Conservation (phyloP, 2,113 vertebrate species). For the Marcusenius ussheri region DNA sequence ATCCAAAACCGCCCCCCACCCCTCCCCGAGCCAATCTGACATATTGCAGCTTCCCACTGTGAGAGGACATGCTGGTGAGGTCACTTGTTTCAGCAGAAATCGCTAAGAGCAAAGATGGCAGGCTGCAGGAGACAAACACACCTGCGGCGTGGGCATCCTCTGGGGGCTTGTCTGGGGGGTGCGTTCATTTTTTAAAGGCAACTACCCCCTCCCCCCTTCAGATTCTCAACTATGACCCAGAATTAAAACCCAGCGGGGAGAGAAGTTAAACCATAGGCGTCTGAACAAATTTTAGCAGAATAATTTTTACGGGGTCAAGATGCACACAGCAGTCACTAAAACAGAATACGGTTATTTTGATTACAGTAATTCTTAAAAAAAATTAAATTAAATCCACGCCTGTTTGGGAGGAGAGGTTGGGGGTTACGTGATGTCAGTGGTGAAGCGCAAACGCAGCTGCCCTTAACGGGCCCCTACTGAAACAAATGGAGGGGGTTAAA, state of each 20-base stretch:
- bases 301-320: background rate
- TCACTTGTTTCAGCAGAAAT: slow-evolving; percentile 10
- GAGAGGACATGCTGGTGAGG: slow-evolving; percentile 26
- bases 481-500: slow-evolving; percentile 44
- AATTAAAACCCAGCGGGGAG: background rate
- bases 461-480: slow-evolving; percentile 56
- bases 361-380: background rate
- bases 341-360: background rate
- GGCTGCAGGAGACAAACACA: background rate
- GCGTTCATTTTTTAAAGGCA: background rate
- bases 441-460: slow-evolving; percentile 47
- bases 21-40: slow-evolving; percentile 43
- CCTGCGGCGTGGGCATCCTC: background rate
- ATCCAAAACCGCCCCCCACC: background rate
- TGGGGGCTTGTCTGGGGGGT: slow-evolving; percentile 11
- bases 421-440: background rate
- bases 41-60: slow-evolving; percentile 65
- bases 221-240: background rate
- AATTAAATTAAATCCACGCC: background rate
- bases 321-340: background rate
- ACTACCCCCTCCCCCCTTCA: background rate
- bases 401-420: no score
- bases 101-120: background rate
- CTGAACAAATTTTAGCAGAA: background rate
- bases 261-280: background rate